A percentile compares a stretch with the other conserved stretches of the same genome.
Evolutionary conservation across 2,797 vertebrate genomes (phyloP).

Genomic region (Poeciliopsis turneri): DNA sequence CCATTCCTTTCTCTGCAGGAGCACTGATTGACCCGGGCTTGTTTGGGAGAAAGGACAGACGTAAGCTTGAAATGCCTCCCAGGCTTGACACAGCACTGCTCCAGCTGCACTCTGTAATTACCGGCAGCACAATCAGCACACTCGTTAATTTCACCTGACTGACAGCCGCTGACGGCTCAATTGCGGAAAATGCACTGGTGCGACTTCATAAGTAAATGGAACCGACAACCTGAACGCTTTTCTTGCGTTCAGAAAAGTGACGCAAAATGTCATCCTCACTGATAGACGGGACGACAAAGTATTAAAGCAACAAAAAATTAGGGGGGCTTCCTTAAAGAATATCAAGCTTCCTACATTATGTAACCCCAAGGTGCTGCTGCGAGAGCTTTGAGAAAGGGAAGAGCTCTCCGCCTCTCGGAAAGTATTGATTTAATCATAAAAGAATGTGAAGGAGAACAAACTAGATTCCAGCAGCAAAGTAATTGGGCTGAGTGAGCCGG

Average conservation of each 20-base stretch:
- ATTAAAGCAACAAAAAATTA: background rate
- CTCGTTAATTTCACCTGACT: conserved; percentile 79
- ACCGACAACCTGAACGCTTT: conserved; percentile 40
- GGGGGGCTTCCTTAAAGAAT: background rate
- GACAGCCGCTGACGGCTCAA: conserved; percentile 76
- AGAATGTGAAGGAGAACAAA: conserved; percentile 65
- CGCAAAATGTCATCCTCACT: background rate
- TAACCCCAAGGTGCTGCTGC: conserved; percentile 38
- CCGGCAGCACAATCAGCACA: conserved; percentile 79
- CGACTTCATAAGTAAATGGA: conserved; percentile 76
- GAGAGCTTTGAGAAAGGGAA: conserved; percentile 29
- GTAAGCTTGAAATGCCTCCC: conserved; percentile 74
- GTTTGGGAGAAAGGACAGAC: conserved; percentile 64
- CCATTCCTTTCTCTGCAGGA: conserved; percentile 38
- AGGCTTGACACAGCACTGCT: conserved; percentile 75
- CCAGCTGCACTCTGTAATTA: conserved; percentile 81
- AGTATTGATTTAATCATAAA: conserved; percentile 71
- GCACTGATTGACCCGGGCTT: conserved; percentile 67
- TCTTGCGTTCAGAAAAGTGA: conserved; percentile 29
- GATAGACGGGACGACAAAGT: background rate
- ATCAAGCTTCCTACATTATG: conserved; percentile 27
- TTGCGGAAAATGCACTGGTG: conserved; percentile 75
- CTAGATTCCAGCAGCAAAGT: conserved; percentile 75
- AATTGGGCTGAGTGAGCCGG: conserved; percentile 81
- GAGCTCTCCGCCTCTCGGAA: conserved; percentile 44